Conservation (phyloP, 2,113 vertebrate species). For the Oxyruncus cristatus region DNA sequence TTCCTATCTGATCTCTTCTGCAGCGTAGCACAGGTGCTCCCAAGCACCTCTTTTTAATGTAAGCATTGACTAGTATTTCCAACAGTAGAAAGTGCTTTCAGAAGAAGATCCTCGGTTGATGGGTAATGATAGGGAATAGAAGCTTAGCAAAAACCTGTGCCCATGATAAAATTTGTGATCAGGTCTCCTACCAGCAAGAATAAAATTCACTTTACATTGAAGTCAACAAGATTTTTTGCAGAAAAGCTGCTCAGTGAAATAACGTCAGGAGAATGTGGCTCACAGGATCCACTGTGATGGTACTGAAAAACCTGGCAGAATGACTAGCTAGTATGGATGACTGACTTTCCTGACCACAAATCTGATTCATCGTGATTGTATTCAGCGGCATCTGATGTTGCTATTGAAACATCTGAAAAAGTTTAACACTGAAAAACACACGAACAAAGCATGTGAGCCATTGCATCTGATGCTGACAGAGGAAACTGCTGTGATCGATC, state of each 20-base stretch:
- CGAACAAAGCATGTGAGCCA: neutral
- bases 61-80: neutral
- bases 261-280: neutral
- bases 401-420: neutral
- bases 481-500: neutral
- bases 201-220: neutral
- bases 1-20: neutral
- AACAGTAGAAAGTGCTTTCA: neutral
- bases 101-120: neutral
- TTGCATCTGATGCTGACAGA: neutral
- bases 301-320: neutral
- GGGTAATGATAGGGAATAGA: neutral
- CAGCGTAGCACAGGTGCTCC: neutral
- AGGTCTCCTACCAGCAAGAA: neutral
- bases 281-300: neutral
- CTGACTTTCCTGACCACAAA: neutral
- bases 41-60: neutral
- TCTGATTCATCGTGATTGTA: neutral
- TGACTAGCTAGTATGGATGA: neutral
- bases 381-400: neutral
- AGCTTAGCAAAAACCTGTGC: neutral
- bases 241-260: neutral
- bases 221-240: neutral
- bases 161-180: neutral
- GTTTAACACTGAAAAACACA: neutral